Evolutionary conservation across 2,888 invertebrate genomes (phyloP).

Genomic region (Phoronis australis): DNA sequence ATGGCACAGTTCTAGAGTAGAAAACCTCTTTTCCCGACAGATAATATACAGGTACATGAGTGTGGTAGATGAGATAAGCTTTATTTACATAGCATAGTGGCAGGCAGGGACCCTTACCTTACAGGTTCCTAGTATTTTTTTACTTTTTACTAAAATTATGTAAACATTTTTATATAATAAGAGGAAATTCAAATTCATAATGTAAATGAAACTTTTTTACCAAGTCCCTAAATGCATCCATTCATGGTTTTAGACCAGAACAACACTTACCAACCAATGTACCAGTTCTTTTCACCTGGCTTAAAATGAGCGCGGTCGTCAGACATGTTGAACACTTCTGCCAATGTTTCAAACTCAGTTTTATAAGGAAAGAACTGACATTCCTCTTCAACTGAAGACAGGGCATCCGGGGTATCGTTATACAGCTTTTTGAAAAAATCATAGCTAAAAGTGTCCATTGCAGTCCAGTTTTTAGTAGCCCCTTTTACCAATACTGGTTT

Average conservation of each 20-base stretch:
- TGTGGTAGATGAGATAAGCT: not conserved
- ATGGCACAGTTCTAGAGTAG: no score
- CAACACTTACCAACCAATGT: constrained; percentile 84
- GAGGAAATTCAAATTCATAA: no score
- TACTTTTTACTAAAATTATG: no score
- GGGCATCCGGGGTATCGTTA: constrained; percentile 57
- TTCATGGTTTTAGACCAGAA: no score
- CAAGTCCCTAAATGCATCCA: no score
- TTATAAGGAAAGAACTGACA: constrained; percentile 84
- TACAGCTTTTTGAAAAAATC: constrained; percentile 17
- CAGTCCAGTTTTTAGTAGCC: constrained; percentile 73
- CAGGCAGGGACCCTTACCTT: no score
- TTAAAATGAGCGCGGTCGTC: constrained; percentile 62
- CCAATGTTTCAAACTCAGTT: constrained; percentile 70
- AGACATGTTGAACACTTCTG: constrained; percentile 74
- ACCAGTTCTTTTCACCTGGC: constrained; percentile 70
- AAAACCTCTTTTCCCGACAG: no score
- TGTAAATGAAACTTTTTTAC: no score
- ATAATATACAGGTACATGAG: no score
- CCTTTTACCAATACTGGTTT: constrained; percentile 74
- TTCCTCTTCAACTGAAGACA: constrained; percentile 70
- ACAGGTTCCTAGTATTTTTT: no score
- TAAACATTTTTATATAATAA: no score
- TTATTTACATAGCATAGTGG: not conserved
- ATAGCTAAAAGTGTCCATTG: constrained; percentile 56